phyloP scores from a whole-genome alignment of 2,888 invertebrate species.

The Polyommatus iphigenia region DNA sequence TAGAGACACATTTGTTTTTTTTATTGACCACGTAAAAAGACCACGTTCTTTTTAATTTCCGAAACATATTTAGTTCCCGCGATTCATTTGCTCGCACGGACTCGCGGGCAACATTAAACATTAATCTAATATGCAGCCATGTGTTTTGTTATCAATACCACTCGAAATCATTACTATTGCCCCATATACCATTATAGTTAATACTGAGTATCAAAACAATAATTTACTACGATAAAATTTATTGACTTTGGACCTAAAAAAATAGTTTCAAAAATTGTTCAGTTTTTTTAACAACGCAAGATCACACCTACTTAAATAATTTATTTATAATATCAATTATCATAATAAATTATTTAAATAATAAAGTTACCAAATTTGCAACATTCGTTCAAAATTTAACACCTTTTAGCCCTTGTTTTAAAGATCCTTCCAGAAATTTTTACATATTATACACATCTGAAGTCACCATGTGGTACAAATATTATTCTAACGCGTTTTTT shows the following conservation, averaged over 20 bases:
- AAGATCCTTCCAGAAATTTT: neutral
- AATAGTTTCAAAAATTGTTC: too few relatives aligned
- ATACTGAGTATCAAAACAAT: neutral
- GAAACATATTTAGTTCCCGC: neutral
- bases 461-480: neutral
- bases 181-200: neutral
- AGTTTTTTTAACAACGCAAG: too few relatives aligned
- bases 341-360: neutral
- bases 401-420: neutral
- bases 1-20: too few relatives aligned
- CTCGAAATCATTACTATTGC: constrained; percentile 11
- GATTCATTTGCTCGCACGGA: neutral
- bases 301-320: too few relatives aligned
- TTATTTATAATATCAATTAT: neutral
- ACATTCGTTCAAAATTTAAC: neutral
- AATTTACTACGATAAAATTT: too few relatives aligned
- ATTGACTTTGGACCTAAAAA: too few relatives aligned
- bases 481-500: neutral
- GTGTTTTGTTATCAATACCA: neutral
- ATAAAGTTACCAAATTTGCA: neutral
- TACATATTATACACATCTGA: neutral
- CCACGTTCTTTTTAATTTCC: too few relatives aligned
- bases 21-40: too few relatives aligned
- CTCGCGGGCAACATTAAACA: neutral
- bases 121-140: neutral